phyloP scores from a whole-genome alignment of 2,797 vertebrate genomes.

The Vultur gryphus region DNA sequence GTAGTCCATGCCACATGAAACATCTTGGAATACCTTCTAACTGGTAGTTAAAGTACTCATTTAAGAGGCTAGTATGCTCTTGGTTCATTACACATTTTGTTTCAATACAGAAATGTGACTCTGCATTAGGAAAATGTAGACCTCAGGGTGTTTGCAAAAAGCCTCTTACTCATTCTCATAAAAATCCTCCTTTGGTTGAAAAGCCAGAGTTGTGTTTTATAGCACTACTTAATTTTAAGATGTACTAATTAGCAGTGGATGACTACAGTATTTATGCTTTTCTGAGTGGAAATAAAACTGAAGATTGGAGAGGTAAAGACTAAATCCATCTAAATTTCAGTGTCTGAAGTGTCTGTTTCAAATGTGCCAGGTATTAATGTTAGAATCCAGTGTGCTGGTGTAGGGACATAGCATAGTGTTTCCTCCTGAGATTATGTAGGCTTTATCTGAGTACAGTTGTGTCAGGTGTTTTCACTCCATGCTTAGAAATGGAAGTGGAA shows the following conservation, averaged over 20 bases:
- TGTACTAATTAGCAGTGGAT: neutral
- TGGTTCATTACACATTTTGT: neutral
- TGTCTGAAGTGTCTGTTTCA: neutral
- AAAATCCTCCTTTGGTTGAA: neutral
- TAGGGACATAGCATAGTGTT: neutral
- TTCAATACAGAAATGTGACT: neutral
- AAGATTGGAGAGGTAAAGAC: neutral
- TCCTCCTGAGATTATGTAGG: neutral
- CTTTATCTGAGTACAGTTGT: neutral
- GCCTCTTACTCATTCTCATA: neutral
- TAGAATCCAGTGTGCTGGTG: neutral
- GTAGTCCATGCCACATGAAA: neutral
- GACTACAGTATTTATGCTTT: neutral
- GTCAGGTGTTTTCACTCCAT: neutral
- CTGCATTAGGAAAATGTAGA: neutral
- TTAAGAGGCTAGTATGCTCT: neutral
- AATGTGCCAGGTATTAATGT: neutral
- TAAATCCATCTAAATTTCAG: neutral
- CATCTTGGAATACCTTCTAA: neutral
- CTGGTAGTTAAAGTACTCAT: neutral
- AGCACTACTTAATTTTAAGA: neutral
- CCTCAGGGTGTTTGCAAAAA: neutral
- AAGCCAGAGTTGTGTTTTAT: neutral
- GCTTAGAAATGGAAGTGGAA: neutral
- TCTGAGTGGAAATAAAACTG: neutral